Evolutionary conservation across 2,888 invertebrate species (phyloP), one percentile per base, ranked within the genome.

Genomic region (Sipha maydis): DNA sequence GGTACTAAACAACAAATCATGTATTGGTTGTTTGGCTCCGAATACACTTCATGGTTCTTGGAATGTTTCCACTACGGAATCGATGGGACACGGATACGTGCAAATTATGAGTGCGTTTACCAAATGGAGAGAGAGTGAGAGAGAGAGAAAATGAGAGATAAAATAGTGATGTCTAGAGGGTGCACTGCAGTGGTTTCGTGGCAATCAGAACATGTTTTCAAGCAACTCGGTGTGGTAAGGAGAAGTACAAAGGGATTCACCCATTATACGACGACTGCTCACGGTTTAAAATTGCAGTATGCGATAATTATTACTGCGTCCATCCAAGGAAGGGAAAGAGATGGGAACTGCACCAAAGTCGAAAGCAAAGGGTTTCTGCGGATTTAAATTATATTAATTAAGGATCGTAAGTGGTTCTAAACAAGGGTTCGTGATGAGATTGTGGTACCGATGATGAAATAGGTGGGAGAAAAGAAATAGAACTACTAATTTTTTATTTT

Each of bases 21-120:
- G 11, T 48, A 71, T 83, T 71, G 73, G 69, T 71, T 73, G 34
- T 75, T 83, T 75, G 83, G 83, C 83, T 83, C 56, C 31, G 73
- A 54, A 73, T 75, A n/a, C 73, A 73, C 73, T 83, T 38, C 73
- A 83, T 19, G 38, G 73, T 85, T 78, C 54, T 85, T 85, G 85
- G 85, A 85, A 78, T 54, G 85, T 69, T 85, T 85, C 85, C 85
- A 85, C 85, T 19, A 56, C n/a, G 54, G 56, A 54, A 73, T 56
- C 31, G 54, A 54, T 34, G 73, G 54, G 73, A 28, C 21, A 34
- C 28, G 82, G 83, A 69, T 54, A 34, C 34, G 73, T 73, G 83
- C 34, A 21, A 75, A 75, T 38, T 75, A 54, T 73, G 71, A 9
- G 73, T 21, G 54, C 41, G 56, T 34, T 69, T 28, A 25, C 11